Conservation (phyloP, 2,888 invertebrate species). For the Cosmia pyralina region DNA sequence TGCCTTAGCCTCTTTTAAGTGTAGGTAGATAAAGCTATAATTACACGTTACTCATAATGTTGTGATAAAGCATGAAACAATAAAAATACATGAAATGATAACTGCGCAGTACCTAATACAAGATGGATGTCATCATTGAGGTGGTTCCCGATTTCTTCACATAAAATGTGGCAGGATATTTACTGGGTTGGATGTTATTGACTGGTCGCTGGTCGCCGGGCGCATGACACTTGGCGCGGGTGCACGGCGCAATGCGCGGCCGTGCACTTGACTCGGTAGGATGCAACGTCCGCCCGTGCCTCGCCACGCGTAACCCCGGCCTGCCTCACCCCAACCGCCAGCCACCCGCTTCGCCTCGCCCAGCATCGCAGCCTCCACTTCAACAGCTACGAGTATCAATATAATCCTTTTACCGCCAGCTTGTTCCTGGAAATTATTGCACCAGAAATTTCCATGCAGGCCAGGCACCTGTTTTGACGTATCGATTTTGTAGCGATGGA, state of each 20-base stretch:
- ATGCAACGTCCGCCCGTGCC: constrained; percentile 84
- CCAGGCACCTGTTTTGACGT: constrained; percentile 15
- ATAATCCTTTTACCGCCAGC: constrained; percentile 73
- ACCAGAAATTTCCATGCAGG: constrained; percentile 51
- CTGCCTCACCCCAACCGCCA: constrained; percentile 57
- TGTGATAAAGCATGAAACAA: constrained; percentile 8
- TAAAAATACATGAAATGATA: not conserved
- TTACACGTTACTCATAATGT: constrained; percentile 3
- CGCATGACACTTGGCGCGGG: constrained; percentile 82
- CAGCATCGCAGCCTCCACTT: constrained; percentile 62
- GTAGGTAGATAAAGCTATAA: constrained; percentile 6
- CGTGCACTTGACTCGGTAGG: constrained; percentile 86
- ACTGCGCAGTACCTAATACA: constrained; percentile 10
- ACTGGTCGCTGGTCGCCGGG: constrained; percentile 74
- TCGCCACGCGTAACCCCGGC: constrained; percentile 74
- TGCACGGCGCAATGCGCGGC: constrained; percentile 82
- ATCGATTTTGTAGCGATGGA: constrained; percentile 19
- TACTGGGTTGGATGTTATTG: constrained; percentile 76
- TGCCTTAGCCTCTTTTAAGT: not conserved
- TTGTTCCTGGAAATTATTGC: constrained; percentile 65
- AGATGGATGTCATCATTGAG: constrained; percentile 20
- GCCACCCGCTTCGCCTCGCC: constrained; percentile 52
- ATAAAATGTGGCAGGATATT: constrained; percentile 43
- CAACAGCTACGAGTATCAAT: constrained; percentile 56
- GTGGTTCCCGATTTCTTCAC: constrained; percentile 10